These are phyloP conservation scores for Adoxophyes honmai DNA, from an alignment of 1,140 invertebrate genomes.

Conservation along the genomic window DNA sequence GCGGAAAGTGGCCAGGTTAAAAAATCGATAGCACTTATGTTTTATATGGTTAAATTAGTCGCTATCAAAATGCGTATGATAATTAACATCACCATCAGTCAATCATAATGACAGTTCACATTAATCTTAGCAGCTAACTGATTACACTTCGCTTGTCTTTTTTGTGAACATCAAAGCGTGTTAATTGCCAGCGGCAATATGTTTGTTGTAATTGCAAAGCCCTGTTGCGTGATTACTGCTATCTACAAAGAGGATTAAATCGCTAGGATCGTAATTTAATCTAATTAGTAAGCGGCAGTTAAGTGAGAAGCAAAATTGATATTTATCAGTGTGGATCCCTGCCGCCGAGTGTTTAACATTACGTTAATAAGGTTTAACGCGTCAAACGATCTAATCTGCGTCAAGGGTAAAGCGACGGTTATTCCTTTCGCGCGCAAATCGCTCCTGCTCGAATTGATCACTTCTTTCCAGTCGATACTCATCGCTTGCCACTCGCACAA, in stretches of 20 bases:
- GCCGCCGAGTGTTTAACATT: slow-evolving; percentile 29
- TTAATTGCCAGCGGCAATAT: no score
- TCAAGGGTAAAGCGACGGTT: slow-evolving; percentile 37
- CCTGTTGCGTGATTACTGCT: no score
- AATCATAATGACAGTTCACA: no score
- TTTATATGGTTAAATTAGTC: no score
- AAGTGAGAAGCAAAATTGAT: slow-evolving; percentile 10
- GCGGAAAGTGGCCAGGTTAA: no score
- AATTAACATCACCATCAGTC: no score
- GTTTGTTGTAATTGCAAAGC: no score
- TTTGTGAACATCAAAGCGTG: no score
- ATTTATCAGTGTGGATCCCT: slow-evolving; percentile 13
- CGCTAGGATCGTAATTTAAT: background rate
- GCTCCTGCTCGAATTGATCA: slow-evolving; percentile 37
- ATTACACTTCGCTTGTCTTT: no score
- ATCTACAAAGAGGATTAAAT: background rate
- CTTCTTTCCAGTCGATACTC: slow-evolving; percentile 25
- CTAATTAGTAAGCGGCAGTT: slow-evolving; percentile 2
- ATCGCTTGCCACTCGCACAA: slow-evolving; percentile 28
- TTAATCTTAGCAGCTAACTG: slow-evolving; percentile 1
- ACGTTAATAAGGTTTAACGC: slow-evolving; percentile 50
- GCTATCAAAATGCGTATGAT: no score
- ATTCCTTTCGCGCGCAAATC: slow-evolving; percentile 47
- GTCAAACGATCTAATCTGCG: slow-evolving; percentile 47
- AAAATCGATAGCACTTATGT: no score